Evolutionary conservation across 1,140 invertebrate species (phyloP).

Genomic region (Drosophila ironensis): DNA sequence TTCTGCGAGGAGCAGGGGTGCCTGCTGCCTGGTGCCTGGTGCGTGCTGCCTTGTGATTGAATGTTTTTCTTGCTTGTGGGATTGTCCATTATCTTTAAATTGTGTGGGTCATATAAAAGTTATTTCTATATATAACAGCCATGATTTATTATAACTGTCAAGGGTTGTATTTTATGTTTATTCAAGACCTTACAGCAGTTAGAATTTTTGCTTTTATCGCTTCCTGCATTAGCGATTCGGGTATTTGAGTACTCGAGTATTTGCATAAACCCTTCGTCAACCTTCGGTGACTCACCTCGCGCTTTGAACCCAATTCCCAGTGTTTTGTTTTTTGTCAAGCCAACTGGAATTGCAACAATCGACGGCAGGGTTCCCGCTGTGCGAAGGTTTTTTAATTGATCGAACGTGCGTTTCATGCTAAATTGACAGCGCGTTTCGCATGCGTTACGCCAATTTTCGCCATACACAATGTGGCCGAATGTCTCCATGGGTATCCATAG

Average conservation of each 20-base stretch:
- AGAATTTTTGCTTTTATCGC: background rate
- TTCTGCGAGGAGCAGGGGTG: background rate
- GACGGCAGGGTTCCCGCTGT: slow-evolving; percentile 30
- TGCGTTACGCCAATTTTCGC: slow-evolving; percentile 38
- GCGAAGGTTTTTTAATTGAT: slow-evolving; percentile 73
- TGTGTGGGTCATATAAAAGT: background rate
- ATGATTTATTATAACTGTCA: background rate
- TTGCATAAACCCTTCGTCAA: slow-evolving; percentile 23
- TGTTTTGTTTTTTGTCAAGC: too few species aligned
- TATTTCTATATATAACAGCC: background rate
- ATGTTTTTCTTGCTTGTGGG: background rate
- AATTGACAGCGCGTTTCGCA: slow-evolving; percentile 37
- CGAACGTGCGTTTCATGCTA: slow-evolving; percentile 67
- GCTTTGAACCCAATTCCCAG: slow-evolving; percentile 11
- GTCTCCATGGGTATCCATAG: slow-evolving; percentile 44
- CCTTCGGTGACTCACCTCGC: slow-evolving; percentile 13
- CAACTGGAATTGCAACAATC: slow-evolving; percentile 13
- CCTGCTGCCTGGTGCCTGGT: too few species aligned
- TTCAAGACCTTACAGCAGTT: too few species aligned
- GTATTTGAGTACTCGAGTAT: too few species aligned
- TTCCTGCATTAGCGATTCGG: background rate
- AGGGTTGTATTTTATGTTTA: background rate
- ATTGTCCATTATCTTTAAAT: background rate
- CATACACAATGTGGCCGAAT: slow-evolving; percentile 22
- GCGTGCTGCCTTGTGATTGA: background rate